These are phyloP conservation scores for Plotosus lineatus DNA, from an alignment of 2,113 vertebrate genomes.

Conservation along the genomic window DNA sequence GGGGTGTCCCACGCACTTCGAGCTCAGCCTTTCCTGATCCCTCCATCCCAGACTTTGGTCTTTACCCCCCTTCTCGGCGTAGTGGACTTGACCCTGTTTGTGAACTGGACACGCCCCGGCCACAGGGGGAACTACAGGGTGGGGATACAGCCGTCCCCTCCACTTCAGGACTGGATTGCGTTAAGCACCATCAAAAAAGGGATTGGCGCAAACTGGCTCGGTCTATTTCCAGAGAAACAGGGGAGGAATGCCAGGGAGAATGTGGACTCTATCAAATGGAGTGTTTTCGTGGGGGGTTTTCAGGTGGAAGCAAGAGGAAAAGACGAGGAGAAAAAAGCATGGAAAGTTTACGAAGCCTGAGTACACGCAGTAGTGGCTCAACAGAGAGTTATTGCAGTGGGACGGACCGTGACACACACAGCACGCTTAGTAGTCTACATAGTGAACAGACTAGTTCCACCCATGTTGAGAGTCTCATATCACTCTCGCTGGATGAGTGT, in stretches of 20 bases:
- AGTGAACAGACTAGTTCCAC: slow-evolving; percentile 97
- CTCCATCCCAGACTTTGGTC: slow-evolving; percentile 85
- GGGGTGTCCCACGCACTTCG: slow-evolving; percentile 94
- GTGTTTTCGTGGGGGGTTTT: slow-evolving; percentile 56
- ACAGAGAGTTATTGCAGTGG: slow-evolving; percentile 97
- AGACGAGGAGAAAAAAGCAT: slow-evolving; percentile 85
- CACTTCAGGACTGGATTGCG: slow-evolving; percentile 68
- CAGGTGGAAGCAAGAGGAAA: slow-evolving; percentile 69
- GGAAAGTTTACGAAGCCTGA: slow-evolving; percentile 92
- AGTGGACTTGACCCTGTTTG: slow-evolving; percentile 90
- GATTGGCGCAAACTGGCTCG: slow-evolving; percentile 72
- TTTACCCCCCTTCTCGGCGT: slow-evolving; percentile 88
- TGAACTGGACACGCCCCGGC: slow-evolving; percentile 88
- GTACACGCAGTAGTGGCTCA: slow-evolving; percentile 92
- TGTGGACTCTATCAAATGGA: slow-evolving; percentile 72
- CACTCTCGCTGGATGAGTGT: slow-evolving; percentile 81
- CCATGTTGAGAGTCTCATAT: slow-evolving; percentile 89
- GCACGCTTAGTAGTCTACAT: slow-evolving; percentile 93
- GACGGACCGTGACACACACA: slow-evolving; percentile 93
- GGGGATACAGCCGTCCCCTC: slow-evolving; percentile 66
- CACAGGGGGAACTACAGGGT: slow-evolving; percentile 76
- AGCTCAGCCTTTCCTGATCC: slow-evolving; percentile 96
- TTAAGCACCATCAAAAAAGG: slow-evolving; percentile 57
- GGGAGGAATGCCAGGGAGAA: slow-evolving; percentile 66
- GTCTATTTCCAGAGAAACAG: slow-evolving; percentile 69